These are phyloP conservation scores for Furcifer pardalis DNA, from an alignment of 2,797 vertebrate genomes.

Conservation along the genomic window DNA sequence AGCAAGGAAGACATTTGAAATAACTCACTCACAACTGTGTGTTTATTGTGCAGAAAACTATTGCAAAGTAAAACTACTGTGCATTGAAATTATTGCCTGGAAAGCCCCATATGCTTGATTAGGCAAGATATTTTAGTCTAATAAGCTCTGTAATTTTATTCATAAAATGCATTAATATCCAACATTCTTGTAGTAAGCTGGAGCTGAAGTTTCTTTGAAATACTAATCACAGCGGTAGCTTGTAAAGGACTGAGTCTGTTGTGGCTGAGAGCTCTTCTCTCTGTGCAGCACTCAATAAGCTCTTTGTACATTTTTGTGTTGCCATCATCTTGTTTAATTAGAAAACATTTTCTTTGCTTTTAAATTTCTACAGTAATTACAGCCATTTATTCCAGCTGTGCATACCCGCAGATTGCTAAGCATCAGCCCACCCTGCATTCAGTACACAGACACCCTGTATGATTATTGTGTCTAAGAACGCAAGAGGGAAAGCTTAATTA, in stretches of 20 bases:
- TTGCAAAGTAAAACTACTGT: not conserved
- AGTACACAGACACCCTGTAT: conserved; percentile 2
- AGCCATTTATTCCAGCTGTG: conserved; percentile 34
- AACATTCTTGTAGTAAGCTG: not conserved
- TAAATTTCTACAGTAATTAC: conserved; percentile 39
- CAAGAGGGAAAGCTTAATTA: conserved; percentile 20
- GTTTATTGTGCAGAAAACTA: too few relatives aligned
- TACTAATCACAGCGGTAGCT: conserved; percentile 7
- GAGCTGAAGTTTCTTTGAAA: not conserved
- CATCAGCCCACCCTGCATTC: conserved; percentile 10
- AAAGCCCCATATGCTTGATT: conserved; percentile 13
- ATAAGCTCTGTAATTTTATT: conserved; percentile 21
- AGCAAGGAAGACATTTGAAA: not conserved
- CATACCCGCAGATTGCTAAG: conserved; percentile 18
- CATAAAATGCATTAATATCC: not conserved
- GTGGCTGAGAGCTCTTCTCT: not conserved
- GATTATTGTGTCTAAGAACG: conserved; percentile 28
- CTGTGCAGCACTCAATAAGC: not conserved
- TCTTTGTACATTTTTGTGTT: conserved; percentile 30
- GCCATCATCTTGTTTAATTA: conserved; percentile 27
- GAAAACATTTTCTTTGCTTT: conserved; percentile 35
- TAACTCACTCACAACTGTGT: not conserved
- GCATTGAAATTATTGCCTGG: conserved; percentile 1
- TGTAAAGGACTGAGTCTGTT: not conserved
- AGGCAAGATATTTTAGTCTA: conserved; percentile 2